These are phyloP conservation scores for Anarrhichthys ocellatus DNA, from an alignment of 2,113 vertebrate genomes.

Conservation along the genomic window DNA sequence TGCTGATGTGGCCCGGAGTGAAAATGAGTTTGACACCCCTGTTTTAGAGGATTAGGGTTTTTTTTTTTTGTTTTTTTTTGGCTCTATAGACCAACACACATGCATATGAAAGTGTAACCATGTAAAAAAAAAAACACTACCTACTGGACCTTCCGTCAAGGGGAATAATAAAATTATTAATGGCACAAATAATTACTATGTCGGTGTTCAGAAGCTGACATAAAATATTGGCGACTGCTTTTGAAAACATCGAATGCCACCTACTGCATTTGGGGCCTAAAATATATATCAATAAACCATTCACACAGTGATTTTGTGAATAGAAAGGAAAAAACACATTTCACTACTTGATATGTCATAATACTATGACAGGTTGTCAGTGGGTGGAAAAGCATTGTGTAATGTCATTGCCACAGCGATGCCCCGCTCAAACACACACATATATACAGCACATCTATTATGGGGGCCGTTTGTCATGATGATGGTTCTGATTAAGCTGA, in stretches of 20 bases:
- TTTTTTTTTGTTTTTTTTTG: not conserved
- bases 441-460: not conserved
- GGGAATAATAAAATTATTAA: not conserved
- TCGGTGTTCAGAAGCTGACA: no score
- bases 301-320: conserved; percentile 2
- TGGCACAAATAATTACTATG: no score
- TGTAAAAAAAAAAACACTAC: not conserved
- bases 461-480: not conserved
- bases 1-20: no score
- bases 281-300: not conserved
- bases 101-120: not conserved
- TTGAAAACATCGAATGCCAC: not conserved
- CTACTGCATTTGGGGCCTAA: not conserved
- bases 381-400: not conserved
- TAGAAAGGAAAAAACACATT: not conserved
- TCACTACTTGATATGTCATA: not conserved
- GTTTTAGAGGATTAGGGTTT: no score
- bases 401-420: not conserved
- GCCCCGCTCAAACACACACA: not conserved
- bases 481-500: not conserved
- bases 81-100: not conserved
- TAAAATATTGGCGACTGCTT: no score
- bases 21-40: no score
- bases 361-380: not conserved
- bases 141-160: not conserved